Evolutionary conservation across 1,140 invertebrate genomes (phyloP), one percentile per base, ranked within the genome.

Genomic region (Diachasma alloeum): DNA sequence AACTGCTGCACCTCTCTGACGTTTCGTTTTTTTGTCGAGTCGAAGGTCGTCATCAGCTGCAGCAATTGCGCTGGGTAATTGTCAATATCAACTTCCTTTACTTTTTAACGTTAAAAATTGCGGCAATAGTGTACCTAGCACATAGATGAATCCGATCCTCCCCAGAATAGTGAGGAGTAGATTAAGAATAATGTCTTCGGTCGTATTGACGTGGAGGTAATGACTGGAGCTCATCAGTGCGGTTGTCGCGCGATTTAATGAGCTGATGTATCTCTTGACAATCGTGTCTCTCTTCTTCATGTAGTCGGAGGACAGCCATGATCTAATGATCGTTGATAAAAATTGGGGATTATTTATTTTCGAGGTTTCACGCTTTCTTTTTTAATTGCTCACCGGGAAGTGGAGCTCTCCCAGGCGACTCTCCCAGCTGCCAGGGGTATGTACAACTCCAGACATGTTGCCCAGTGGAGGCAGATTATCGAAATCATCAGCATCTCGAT

Each of bases 101-200:
- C 53, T 24, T 59, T 39, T 73, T 17, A 0, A 31, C 2, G 6
- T 3, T 31, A 31, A 31, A 31, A 31, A 42, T 77, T 59, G 4
- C 8, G 44, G 13, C 56, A 56, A 53, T 69, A 63, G 72, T 70
- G 39, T 76, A 88, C 87, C 78, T 39, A 89, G 56, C 22, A 88
- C 36, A 77, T 84, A 88, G 72, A 88, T 81, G n/a, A 83, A 83
- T 48, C 81, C 85, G 5, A 88, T 68, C 72, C 84, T 83, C 15
- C 87, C 87, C 0, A 85, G 15, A 0, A 88, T 13, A 0, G 85
- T 80, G 6, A 87, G 71, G 26, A 85, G 26, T 6, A 87, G 11
- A 79, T 89, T 88, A 4, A 87, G 48, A 56, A 86, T 59, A 13
- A 88, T 84, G 72, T 90, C 87, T 68, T 88, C 87, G 5, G 74